Evolutionary conservation across 2,113 vertebrate species (phyloP).

Genomic region (Cynopterus brachyotis): DNA sequence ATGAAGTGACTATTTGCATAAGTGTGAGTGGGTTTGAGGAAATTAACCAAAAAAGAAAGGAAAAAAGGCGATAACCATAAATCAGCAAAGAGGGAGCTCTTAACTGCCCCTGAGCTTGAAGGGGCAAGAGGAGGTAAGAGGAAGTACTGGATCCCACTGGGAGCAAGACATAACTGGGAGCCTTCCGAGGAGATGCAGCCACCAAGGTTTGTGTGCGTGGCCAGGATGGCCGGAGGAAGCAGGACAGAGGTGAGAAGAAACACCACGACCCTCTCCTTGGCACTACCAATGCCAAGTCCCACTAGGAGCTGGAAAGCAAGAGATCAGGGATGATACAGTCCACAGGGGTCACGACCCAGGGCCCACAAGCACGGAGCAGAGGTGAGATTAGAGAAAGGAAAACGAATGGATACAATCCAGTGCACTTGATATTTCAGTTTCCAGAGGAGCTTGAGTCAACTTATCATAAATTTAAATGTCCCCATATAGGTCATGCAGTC

Average conservation of each 20-base stretch:
- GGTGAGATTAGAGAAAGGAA: neutral
- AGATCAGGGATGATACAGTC: neutral
- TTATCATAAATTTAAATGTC: neutral
- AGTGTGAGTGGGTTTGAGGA: neutral
- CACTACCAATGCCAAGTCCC: neutral
- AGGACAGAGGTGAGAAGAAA: neutral
- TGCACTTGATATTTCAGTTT: neutral
- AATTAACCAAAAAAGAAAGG: neutral
- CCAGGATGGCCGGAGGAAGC: neutral
- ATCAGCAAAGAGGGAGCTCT: neutral
- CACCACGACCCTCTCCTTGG: neutral
- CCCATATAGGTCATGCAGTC: neutral
- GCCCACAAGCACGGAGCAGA: neutral
- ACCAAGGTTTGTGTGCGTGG: accelerated
- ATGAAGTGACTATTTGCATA: neutral
- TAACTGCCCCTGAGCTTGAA: neutral
- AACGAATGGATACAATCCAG: neutral
- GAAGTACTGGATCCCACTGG: neutral
- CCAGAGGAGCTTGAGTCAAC: neutral
- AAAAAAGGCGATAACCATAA: neutral
- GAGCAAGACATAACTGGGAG: neutral
- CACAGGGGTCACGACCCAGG: neutral
- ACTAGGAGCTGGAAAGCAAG: neutral
- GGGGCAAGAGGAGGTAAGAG: neutral
- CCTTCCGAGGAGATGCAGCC: neutral